These are phyloP conservation scores for Tyria jacobaeae DNA, from an alignment of 2,888 invertebrate species.

Conservation along the genomic window DNA sequence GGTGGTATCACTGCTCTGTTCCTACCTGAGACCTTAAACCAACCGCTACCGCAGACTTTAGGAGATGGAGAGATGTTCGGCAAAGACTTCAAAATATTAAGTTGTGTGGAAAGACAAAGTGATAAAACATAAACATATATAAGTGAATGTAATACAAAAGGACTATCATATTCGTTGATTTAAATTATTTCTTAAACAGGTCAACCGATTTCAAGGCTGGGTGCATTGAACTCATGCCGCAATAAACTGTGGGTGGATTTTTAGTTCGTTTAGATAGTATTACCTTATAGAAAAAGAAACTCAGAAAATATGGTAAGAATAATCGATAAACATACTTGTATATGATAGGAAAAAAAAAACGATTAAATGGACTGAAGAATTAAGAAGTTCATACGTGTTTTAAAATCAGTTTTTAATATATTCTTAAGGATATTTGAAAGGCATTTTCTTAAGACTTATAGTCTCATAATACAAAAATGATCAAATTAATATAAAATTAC, in stretches of 20 bases:
- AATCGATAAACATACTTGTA: too few species aligned
- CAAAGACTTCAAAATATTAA: constrained; percentile 84
- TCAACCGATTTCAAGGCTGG: too few species aligned
- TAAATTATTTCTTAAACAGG: too few species aligned
- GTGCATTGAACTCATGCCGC: too few species aligned
- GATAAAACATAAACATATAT: constrained; percentile 10
- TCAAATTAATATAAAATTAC: not conserved
- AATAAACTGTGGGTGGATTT: too few species aligned
- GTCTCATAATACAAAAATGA: not conserved
- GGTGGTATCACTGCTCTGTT: constrained; percentile 87
- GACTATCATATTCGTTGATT: too few species aligned
- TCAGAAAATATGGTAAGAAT: not conserved
- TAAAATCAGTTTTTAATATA: not conserved
- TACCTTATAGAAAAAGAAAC: too few species aligned
- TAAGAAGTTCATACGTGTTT: not conserved
- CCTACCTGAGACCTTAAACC: constrained; percentile 88
- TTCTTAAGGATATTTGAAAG: not conserved
- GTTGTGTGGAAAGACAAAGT: constrained; percentile 74
- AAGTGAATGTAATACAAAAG: not conserved
- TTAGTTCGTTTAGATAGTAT: too few species aligned
- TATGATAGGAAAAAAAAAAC: too few species aligned
- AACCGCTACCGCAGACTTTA: constrained; percentile 88
- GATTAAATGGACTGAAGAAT: not conserved
- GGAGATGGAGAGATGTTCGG: constrained; percentile 88
- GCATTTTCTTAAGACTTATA: not conserved